Evolutionary conservation across 2,888 invertebrate genomes (phyloP).

Genomic region (Chrysolina haemoptera): DNA sequence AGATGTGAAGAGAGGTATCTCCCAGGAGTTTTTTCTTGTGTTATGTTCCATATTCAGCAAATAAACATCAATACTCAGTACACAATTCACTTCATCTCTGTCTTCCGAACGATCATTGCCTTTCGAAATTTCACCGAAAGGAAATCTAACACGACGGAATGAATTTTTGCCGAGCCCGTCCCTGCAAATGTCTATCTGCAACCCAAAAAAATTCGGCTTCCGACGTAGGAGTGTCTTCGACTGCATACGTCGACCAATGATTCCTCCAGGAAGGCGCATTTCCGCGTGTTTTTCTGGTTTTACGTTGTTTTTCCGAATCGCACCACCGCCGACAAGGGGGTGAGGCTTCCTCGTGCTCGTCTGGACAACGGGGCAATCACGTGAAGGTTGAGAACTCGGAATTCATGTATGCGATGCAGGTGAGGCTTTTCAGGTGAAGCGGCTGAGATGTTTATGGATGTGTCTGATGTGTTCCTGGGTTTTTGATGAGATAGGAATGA

Average conservation of each 20-base stretch:
- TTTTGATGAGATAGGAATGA: neutral
- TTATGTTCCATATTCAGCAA: no score
- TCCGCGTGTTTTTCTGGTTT: constrained; percentile 38
- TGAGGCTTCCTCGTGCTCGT: neutral
- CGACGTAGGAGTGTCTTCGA: constrained; percentile 54
- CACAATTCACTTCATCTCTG: no score
- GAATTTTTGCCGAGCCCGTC: constrained; percentile 36
- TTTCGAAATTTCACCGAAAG: no score
- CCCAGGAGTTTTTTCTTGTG: no score
- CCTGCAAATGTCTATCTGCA: constrained; percentile 47
- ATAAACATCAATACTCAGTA: no score
- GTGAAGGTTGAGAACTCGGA: neutral
- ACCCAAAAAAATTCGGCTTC: constrained; percentile 56
- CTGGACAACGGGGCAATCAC: constrained; percentile 12
- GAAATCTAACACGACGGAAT: no score
- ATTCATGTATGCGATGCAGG: constrained; percentile 25
- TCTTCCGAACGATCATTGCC: no score
- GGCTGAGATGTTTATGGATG: constrained; percentile 16
- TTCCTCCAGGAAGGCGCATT: constrained; percentile 48
- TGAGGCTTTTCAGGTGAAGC: constrained; percentile 28
- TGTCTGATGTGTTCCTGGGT: constrained; percentile 3
- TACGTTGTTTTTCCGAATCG: constrained; percentile 21
- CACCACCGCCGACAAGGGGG: neutral
- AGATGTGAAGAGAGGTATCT: no score
- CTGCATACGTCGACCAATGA: constrained; percentile 58